A percentile compares a stretch with the other conserved stretches of the same genome.
Conservation (phyloP, 2,888 invertebrate species). For the Pachycephus smyrnensis region DNA sequence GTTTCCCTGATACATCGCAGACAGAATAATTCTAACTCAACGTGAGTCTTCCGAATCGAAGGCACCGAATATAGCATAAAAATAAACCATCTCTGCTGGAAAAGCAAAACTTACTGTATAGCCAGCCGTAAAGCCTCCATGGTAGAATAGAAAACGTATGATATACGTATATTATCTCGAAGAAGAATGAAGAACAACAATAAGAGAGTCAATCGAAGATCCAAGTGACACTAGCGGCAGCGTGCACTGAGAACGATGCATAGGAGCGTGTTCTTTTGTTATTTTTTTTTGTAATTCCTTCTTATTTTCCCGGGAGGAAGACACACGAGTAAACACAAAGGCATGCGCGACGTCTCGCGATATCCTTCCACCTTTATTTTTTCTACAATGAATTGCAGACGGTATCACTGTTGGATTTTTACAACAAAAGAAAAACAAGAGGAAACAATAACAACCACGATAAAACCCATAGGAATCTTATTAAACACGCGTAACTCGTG, state of each 20-base stretch:
- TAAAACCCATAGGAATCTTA: neutral
- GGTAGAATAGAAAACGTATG: constrained; percentile 18
- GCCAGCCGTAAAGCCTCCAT: constrained; percentile 62
- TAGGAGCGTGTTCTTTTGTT: neutral
- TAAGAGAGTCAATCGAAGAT: neutral
- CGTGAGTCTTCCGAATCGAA: neutral
- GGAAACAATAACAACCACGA: neutral
- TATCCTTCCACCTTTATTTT: neutral
- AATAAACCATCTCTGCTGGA: neutral
- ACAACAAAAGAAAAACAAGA: neutral
- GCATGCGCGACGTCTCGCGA: constrained; percentile 9
- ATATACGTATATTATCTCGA: neutral
- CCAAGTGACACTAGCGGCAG: constrained; percentile 12
- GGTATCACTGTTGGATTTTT: neutral
- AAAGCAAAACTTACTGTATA: constrained; percentile 58
- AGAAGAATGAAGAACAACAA: neutral
- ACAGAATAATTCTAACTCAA: neutral
- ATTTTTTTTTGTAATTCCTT: constrained; percentile 2
- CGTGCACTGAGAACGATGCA: neutral
- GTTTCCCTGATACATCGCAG: neutral
- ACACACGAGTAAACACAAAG: constrained; percentile 25
- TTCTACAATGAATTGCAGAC: neutral
- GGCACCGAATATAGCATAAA: neutral
- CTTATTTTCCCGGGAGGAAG: constrained; percentile 9
- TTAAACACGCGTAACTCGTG: neutral